phyloP scores from a whole-genome alignment of 2,797 vertebrate species.

The Orestias chungarensis region DNA sequence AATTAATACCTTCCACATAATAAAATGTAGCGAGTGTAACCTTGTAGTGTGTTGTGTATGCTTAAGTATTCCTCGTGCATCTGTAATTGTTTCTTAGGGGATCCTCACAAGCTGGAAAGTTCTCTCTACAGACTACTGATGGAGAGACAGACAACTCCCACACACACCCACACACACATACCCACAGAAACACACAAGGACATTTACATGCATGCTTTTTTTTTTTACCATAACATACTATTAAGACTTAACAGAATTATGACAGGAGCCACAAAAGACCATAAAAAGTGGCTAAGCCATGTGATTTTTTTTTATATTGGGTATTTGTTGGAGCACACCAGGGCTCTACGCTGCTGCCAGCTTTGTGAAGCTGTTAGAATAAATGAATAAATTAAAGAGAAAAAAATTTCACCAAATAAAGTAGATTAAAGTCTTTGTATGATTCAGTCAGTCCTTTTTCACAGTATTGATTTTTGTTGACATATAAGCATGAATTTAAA shows the following conservation, averaged over 20 bases:
- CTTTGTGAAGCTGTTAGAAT: neutral
- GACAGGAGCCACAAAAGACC: neutral
- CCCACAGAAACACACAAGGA: neutral
- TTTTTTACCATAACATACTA: neutral
- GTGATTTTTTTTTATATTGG: neutral
- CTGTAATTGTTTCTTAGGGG: neutral
- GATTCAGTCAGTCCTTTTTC: neutral
- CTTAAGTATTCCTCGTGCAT: neutral
- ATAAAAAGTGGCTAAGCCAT: neutral
- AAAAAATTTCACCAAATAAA: neutral
- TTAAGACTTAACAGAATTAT: neutral
- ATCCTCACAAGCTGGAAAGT: neutral
- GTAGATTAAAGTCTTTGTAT: neutral
- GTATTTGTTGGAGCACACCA: neutral
- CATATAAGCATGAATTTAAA: conserved; percentile 1
- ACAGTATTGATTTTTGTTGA: neutral
- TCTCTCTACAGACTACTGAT: too few relatives aligned
- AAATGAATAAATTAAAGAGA: neutral
- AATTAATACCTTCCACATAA: too few relatives aligned
- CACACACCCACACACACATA: too few relatives aligned
- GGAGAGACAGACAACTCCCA: too few relatives aligned
- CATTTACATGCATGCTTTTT: too few relatives aligned
- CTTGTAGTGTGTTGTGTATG: too few relatives aligned
- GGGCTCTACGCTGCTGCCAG: neutral
- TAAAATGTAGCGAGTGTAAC: too few relatives aligned